phyloP scores from a whole-genome alignment of 1,140 invertebrate species.

The Grapholita molesta region DNA sequence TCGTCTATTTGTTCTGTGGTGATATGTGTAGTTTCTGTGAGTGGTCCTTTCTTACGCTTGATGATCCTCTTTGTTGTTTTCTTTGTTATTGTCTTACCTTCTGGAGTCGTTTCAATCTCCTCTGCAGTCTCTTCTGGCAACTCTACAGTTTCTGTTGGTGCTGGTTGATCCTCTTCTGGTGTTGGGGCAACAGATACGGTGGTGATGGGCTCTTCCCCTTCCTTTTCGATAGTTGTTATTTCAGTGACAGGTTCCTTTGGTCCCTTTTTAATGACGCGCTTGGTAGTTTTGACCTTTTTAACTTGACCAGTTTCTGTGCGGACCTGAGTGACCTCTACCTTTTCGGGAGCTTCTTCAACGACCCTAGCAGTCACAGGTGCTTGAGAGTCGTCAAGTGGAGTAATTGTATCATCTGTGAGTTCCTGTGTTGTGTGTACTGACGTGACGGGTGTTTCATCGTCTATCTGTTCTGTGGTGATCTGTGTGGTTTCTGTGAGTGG shows the following conservation, averaged over 20 bases:
- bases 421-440: slow-evolving; percentile 35
- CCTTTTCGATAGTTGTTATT: slow-evolving; percentile 18
- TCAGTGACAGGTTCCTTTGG: slow-evolving; percentile 36
- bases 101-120: not conserved
- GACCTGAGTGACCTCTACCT: slow-evolving; percentile 28
- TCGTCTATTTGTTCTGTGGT: not conserved
- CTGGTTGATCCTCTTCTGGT: not conserved
- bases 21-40: not conserved
- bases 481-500: slow-evolving; percentile 41
- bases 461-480: slow-evolving; percentile 42
- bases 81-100: not conserved
- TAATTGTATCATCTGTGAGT: slow-evolving; percentile 25
- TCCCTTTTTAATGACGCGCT: slow-evolving; percentile 22
- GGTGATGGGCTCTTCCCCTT: slow-evolving; percentile 14
- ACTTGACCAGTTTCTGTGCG: slow-evolving; percentile 27
- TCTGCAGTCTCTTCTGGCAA: not conserved
- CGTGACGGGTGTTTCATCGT: slow-evolving; percentile 30
- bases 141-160: not conserved
- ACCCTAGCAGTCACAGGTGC: not conserved
- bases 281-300: slow-evolving; percentile 21
- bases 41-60: not conserved
- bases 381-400: not conserved
- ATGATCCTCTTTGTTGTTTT: not conserved
- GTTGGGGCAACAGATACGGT: not conserved
- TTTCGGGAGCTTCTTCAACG: slow-evolving; percentile 32